These are phyloP conservation scores for Prochilodus magdalenae DNA, from an alignment of 2,113 vertebrate species.

Conservation along the genomic window DNA sequence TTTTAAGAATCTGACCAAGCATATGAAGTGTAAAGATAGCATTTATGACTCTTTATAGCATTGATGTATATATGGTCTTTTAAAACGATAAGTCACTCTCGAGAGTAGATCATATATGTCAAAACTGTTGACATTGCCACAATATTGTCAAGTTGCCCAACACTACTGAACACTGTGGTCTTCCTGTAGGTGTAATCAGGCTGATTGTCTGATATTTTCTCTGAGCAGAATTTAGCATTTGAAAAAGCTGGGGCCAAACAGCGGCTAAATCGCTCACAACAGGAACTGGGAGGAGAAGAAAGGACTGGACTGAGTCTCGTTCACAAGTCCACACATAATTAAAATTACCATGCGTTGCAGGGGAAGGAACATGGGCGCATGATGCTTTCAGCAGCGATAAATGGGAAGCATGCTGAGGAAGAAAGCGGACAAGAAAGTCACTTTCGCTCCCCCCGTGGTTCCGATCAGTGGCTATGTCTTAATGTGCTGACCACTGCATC, in stretches of 20 bases:
- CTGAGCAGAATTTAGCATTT: constrained; percentile 22
- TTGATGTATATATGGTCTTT: too few relatives aligned
- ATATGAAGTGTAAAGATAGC: not conserved
- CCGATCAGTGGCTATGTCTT: constrained; percentile 34
- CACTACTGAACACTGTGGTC: not conserved
- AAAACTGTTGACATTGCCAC: too few relatives aligned
- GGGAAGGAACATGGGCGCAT: constrained; percentile 24
- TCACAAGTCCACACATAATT: constrained; percentile 46
- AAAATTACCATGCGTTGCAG: constrained; percentile 42
- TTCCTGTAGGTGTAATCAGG: constrained; percentile 8
- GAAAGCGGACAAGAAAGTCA: not conserved
- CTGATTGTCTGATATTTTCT: constrained; percentile 5
- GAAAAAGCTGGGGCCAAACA: constrained; percentile 32
- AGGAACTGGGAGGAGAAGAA: constrained; percentile 18
- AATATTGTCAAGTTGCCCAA: too few relatives aligned
- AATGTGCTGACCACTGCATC: constrained; percentile 23
- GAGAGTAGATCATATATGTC: too few relatives aligned
- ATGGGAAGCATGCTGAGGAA: constrained; percentile 7
- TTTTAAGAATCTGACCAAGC: not conserved
- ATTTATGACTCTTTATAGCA: constrained; percentile 32
- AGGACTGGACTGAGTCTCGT: constrained; percentile 27
- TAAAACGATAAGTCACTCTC: too few relatives aligned
- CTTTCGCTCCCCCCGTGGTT: constrained; percentile 8
- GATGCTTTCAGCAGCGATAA: constrained; percentile 36
- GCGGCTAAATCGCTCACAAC: constrained; percentile 35